phyloP scores from a whole-genome alignment of 2,113 vertebrate genomes.

The Plecturocebus donacophilus region DNA sequence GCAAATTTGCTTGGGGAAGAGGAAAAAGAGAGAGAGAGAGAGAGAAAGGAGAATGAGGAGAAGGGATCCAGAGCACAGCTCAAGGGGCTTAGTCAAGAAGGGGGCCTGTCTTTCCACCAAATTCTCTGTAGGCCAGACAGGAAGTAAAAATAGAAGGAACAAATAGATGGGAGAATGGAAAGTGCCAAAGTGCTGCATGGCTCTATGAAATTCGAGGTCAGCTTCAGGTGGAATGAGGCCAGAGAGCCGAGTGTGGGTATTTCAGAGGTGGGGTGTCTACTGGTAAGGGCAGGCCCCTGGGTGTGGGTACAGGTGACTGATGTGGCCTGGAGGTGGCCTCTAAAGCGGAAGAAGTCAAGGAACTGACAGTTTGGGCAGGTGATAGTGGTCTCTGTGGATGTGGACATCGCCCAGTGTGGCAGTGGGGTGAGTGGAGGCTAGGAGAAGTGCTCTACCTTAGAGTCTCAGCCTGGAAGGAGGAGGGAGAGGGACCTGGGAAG shows the following conservation, averaged over 20 bases:
- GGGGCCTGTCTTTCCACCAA: neutral
- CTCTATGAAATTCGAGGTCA: neutral
- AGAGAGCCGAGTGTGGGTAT: neutral
- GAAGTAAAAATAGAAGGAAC: neutral
- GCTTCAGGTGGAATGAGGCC: too few species aligned
- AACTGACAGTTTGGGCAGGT: neutral
- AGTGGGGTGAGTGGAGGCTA: neutral
- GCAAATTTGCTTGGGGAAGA: neutral
- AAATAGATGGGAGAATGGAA: neutral
- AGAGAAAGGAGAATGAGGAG: neutral
- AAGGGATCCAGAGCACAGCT: neutral
- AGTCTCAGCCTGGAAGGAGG: neutral
- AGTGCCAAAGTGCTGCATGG: fast-evolving
- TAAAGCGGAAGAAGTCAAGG: neutral
- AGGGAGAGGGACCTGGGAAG: neutral
- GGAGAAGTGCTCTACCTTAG: neutral
- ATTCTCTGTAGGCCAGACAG: neutral
- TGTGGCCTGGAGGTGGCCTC: neutral
- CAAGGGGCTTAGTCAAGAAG: neutral
- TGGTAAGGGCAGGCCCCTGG: neutral
- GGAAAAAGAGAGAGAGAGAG: neutral
- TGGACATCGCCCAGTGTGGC: too few species aligned
- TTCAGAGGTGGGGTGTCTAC: neutral
- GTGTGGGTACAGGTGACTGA: neutral
- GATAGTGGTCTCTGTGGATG: neutral